A percentile compares a stretch with the other conserved stretches of the same genome.
These are phyloP conservation scores for Dolichotis patagonum DNA, from an alignment of 2,113 vertebrate genomes.

Conservation along the genomic window DNA sequence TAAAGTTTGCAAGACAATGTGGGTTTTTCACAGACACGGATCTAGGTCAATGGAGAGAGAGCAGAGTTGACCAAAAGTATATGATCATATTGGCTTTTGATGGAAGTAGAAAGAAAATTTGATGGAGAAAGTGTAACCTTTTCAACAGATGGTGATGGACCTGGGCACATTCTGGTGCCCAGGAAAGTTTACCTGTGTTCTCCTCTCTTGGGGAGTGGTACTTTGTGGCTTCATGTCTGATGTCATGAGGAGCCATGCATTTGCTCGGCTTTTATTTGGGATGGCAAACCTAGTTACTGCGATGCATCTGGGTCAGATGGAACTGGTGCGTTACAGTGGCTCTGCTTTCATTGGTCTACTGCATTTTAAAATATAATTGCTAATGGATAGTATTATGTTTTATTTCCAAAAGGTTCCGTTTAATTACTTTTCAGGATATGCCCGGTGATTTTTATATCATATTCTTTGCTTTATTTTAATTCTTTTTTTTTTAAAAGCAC, in stretches of 20 bases:
- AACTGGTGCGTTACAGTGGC: background rate
- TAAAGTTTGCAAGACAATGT: background rate
- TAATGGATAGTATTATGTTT: background rate
- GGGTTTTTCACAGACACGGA: background rate
- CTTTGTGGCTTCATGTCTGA: background rate
- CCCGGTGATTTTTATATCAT: background rate
- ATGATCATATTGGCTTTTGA: background rate
- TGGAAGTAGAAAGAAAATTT: background rate
- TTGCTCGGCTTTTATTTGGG: background rate
- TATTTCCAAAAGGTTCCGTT: background rate
- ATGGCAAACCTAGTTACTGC: background rate
- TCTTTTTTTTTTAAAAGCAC: background rate
- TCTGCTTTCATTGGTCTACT: background rate
- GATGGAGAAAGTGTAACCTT: background rate
- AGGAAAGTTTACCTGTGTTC: rapidly evolving
- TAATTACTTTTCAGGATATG: background rate
- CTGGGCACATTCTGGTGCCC: background rate
- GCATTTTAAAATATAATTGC: background rate
- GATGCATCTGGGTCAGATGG: background rate
- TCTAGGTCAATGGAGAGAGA: background rate
- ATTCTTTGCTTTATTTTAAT: background rate
- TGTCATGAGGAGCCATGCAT: background rate
- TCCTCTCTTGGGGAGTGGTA: background rate
- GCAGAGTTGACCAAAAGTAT: background rate
- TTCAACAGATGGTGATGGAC: background rate